Percentiles rank a stretch among this genome's conserved stretches.
Conservation (phyloP, 2,113 vertebrate genomes). For the Megalops atlanticus region DNA sequence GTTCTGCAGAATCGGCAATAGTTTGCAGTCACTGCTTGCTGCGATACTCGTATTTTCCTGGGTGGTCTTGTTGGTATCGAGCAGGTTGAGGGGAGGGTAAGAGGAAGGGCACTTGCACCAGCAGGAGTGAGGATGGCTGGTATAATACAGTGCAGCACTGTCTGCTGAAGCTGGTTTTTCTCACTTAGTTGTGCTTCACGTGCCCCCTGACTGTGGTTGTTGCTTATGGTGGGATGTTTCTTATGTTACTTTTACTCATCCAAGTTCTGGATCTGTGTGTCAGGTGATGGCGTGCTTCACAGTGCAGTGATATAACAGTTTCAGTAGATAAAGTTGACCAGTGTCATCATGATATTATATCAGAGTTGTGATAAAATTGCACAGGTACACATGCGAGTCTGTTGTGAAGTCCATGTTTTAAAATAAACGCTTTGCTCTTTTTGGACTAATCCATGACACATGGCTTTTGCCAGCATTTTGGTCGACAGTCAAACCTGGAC, state of each 20-base stretch:
- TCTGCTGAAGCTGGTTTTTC: constrained; percentile 15
- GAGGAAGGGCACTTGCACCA: background rate
- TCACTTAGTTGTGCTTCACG: background rate
- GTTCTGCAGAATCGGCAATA: constrained; percentile 5
- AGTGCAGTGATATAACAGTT: background rate
- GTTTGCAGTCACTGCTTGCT: constrained; percentile 16
- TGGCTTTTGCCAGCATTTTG: background rate
- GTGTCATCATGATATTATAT: background rate
- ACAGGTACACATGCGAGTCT: background rate
- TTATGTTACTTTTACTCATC: background rate
- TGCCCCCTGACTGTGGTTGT: background rate
- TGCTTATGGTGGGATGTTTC: background rate
- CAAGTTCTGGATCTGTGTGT: background rate
- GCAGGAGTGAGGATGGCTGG: background rate
- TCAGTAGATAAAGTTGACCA: background rate
- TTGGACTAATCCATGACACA: constrained; percentile 10
- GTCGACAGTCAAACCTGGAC: background rate
- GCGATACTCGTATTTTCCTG: constrained; percentile 6
- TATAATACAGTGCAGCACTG: no score
- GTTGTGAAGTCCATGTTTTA: no score
- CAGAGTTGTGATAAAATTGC: background rate
- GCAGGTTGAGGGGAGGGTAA: background rate
- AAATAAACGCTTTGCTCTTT: background rate
- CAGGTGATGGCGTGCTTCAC: background rate
- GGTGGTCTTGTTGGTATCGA: background rate